These are phyloP conservation scores for Rhopilema esculentum DNA, from an alignment of 30 jellyfish, hydroid and myxozoan species.

Conservation along the genomic window DNA sequence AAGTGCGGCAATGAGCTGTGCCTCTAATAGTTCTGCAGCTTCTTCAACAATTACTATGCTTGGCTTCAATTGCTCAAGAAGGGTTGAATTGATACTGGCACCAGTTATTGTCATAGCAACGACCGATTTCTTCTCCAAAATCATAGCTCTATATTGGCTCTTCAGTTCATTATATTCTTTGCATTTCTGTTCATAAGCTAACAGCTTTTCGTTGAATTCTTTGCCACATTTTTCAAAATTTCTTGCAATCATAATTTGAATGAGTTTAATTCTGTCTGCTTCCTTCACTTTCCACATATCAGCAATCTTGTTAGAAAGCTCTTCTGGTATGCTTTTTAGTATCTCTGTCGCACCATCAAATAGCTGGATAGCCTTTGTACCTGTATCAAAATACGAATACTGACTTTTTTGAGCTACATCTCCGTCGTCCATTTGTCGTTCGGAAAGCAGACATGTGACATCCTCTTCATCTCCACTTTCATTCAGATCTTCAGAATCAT, in stretches of 20 bases:
- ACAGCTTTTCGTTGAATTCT: slow-evolving; percentile 25
- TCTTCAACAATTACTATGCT: slow-evolving; percentile 76
- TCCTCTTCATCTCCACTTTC: slow-evolving; percentile 64
- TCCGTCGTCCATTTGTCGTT: slow-evolving; percentile 42
- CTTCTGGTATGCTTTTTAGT: neutral
- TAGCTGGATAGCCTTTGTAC: neutral
- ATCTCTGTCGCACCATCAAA: slow-evolving; percentile 30
- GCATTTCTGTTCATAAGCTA: slow-evolving; percentile 31
- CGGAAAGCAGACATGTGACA: slow-evolving; percentile 12
- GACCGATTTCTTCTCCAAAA: slow-evolving; percentile 23
- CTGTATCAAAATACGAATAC: neutral
- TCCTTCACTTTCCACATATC: slow-evolving; percentile 52
- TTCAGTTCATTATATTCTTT: slow-evolving; percentile 15
- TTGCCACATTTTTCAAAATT: slow-evolving; percentile 4
- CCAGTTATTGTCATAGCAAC: slow-evolving; percentile 84
- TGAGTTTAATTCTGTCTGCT: slow-evolving; percentile 25
- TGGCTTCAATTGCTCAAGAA: slow-evolving; percentile 62
- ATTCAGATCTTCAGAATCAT: slow-evolving; percentile 17
- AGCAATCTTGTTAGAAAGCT: neutral
- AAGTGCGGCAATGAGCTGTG: slow-evolving; percentile 74
- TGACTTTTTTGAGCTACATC: neutral
- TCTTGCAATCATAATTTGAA: slow-evolving; percentile 24
- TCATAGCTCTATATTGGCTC: slow-evolving; percentile 53
- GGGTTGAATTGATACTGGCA: slow-evolving; percentile 65
- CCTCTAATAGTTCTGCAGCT: slow-evolving; percentile 85